Evolutionary conservation across 1,140 invertebrate genomes (phyloP), one percentile per base, ranked within the genome.

Genomic region (Drosophila ananassae): DNA sequence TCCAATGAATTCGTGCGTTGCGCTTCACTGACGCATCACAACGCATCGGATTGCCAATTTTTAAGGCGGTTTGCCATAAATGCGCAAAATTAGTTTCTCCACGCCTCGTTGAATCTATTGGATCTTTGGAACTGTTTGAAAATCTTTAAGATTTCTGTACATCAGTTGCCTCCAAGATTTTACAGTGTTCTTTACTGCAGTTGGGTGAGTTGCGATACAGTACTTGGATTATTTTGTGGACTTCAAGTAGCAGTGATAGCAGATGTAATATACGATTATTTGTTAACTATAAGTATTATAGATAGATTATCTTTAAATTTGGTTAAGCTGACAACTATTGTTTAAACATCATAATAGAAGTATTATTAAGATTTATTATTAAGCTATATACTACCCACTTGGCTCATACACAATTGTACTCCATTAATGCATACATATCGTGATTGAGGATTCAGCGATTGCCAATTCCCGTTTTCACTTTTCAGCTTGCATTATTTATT

Each of bases 11-110:
- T 7, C 13, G 80, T 75, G 71, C 67, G 77, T 82, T 48, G 69
- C 71, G 82, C 82, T 76, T 72, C 73, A 81, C 58, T 87, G 82
- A 79, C 56, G 34, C 44, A 57, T 56, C 34, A 68, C 17, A 57
- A 25, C 30, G 57, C 30, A 59, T 48, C 46, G 21, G 30, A 63
- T 63, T 22, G 59, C 58, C 64, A 79, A 85, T 80, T 80, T 59
- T 46, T 54, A 37, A 46, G 41, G 41, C 13, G 53, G 41, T 51
- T 71, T 58, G 56, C 83, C 82, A 87, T 82, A 87, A 89, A 52
- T 82, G 69, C 52, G 64, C 55, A 41, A 89, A 82, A 58, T 66
- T 66, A 9, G 50, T 62, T 78, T 72, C 51, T 79, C 62, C 79
- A 87, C 79, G 82, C 74, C 59, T 87, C 74, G 67, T 79, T 87